Evolutionary conservation across 2,888 invertebrate genomes (phyloP), one percentile per base, ranked within the genome.

Genomic region (Mesoligia furuncula): DNA sequence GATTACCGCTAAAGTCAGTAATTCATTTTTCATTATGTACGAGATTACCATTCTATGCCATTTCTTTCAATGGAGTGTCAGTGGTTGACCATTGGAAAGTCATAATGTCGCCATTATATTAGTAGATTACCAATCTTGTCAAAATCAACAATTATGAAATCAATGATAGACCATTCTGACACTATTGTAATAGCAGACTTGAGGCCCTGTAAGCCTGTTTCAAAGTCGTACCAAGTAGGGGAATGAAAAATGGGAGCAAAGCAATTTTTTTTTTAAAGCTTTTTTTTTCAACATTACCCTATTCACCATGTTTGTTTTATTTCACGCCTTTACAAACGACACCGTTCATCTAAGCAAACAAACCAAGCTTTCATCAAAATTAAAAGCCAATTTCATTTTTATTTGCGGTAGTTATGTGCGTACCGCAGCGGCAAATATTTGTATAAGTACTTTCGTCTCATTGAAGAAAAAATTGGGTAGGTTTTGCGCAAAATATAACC

Each of bases 361-460:
- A 27, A 42, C 36, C 36, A 36, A 75, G 76, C 75, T 64, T 81
- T 81, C 31, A 80, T 57, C 45, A 57, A 80, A 64, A 80, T 80
- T 36, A 76, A 82, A 81, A 67, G 39, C 45, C 62, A 48, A 57
- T 79, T 75, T 68, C 17, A 61, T 75, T 79, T 81, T 75, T 75
- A 75, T 81, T 81, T 68, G 54, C 42, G 13, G 27, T 67, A 54
- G 24, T 11, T 31, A 15, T 20, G 36, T 62, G 17, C 24, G 2
- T 71, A 31, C n/a, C 15, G n/a, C 11, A 36, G n/a, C 15, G 5
- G 64, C 8, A 78, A 81, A 73, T 51, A 51, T 73, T 48, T 80
- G 39, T 48, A n/a, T n/a, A 24, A 31, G 31, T 54, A 17, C 24
- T 31, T 57, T 9, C 20, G 9, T 36, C 27, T n/a, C 27, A 7